Percentiles rank a stretch among this genome's conserved stretches.
phyloP scores from a whole-genome alignment of 1,140 invertebrate genomes.

The Drosophila azteca region DNA sequence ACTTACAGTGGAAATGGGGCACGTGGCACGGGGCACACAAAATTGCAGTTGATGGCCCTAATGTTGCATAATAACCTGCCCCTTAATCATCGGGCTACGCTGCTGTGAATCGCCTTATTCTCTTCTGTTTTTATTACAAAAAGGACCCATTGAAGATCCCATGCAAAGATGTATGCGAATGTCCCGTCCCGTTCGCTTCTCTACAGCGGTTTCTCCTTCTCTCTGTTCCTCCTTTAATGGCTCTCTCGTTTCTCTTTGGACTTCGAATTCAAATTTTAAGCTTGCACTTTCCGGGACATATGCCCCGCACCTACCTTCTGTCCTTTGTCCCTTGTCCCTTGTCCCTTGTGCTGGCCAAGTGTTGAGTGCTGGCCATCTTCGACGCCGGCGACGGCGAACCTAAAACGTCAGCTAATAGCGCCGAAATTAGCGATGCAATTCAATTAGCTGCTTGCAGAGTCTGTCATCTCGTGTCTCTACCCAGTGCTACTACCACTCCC shows the following conservation, averaged over 20 bases:
- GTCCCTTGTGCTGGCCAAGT: constrained; percentile 1
- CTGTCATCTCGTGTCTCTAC: not conserved
- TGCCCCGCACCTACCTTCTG: no score
- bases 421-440: constrained; percentile 72
- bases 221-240: no score
- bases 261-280: not conserved
- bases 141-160: no score
- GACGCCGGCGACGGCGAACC: constrained; percentile 6
- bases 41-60: constrained; percentile 47
- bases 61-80: constrained; percentile 6
- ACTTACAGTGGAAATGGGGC: not conserved
- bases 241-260: no score
- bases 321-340: no score
- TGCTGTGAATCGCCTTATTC: no score
- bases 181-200: no score
- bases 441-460: constrained; percentile 53
- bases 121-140: no score
- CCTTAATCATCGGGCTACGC: constrained; percentile 15
- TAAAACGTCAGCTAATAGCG: constrained; percentile 64
- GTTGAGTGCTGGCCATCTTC: constrained; percentile 42
- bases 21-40: not conserved
- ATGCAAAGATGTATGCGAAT: no score
- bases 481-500: no score
- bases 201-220: no score
- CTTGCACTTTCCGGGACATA: not conserved